A percentile compares a stretch with the other conserved stretches of the same genome.
Evolutionary conservation across 2,113 vertebrate species (phyloP).

Genomic region (Hiodon tergisus): DNA sequence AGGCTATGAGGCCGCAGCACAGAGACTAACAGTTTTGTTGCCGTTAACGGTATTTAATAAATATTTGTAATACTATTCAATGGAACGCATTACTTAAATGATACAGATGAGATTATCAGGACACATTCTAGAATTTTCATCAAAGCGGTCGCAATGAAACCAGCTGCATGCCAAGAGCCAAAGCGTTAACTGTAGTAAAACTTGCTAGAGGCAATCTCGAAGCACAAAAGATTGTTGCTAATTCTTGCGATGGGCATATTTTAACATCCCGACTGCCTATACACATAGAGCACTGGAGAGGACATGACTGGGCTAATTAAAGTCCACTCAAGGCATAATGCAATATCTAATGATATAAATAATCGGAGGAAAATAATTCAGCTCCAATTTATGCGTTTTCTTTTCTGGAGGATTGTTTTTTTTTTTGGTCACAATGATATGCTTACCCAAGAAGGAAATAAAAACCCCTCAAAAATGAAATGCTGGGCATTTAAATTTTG

Average conservation of each 20-base stretch:
- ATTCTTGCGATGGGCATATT: conserved; percentile 73
- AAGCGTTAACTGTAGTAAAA: conserved; percentile 67
- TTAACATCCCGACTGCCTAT: conserved; percentile 67
- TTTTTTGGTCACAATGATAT: conserved; percentile 3
- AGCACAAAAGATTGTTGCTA: conserved; percentile 67
- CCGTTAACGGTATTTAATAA: neutral
- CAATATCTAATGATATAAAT: conserved; percentile 68
- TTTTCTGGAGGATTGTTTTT: conserved; percentile 30
- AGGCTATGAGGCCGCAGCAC: neutral
- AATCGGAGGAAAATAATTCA: conserved; percentile 68
- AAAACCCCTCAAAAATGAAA: no score
- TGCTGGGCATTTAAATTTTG: no score
- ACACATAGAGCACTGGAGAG: conserved; percentile 66
- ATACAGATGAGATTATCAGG: conserved; percentile 52
- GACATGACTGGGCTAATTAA: conserved; percentile 78
- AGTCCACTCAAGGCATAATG: conserved; percentile 68
- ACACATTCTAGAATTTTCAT: conserved; percentile 59
- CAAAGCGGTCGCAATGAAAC: conserved; percentile 63
- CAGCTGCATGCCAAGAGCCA: conserved; percentile 66
- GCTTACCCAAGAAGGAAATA: neutral
- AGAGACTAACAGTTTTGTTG: neutral
- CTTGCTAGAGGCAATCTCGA: conserved; percentile 55
- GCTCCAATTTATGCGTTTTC: conserved; percentile 61
- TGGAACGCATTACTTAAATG: conserved; percentile 52
- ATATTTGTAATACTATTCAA: conserved; percentile 33